Conservation (phyloP, 2,888 invertebrate genomes). For the Mythimna impura region DNA sequence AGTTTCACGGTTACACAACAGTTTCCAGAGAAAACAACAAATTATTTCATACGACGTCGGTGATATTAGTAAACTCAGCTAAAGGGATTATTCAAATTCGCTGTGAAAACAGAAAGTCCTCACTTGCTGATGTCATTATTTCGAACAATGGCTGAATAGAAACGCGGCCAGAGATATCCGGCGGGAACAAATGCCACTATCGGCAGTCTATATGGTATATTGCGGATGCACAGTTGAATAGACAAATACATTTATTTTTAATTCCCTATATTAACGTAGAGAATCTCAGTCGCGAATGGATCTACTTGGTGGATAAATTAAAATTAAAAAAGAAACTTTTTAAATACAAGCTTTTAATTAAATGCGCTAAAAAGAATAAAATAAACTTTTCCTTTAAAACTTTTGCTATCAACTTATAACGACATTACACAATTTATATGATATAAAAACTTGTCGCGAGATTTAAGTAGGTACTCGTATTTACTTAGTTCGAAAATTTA, state of each 20-base stretch:
- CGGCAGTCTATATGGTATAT: constrained; percentile 33
- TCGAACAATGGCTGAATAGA: constrained; percentile 40
- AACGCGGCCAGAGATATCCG: constrained; percentile 24
- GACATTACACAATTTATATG: too few relatives aligned
- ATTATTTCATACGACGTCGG: neutral
- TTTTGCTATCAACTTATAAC: too few relatives aligned
- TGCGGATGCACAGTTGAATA: constrained; percentile 17
- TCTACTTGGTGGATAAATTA: neutral
- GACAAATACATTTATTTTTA: constrained; percentile 24
- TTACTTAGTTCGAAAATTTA: too few relatives aligned
- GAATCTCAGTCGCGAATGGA: constrained; percentile 3
- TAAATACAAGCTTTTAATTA: too few relatives aligned
- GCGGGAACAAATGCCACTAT: constrained; percentile 19
- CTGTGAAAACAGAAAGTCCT: constrained; percentile 24
- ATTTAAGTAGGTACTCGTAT: too few relatives aligned
- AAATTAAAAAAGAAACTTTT: too few relatives aligned
- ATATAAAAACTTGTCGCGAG: too few relatives aligned
- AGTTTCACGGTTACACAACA: neutral
- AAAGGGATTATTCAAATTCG: neutral
- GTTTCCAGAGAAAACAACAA: neutral
- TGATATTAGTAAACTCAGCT: neutral
- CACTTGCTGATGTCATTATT: constrained; percentile 41
- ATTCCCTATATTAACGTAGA: constrained; percentile 21
- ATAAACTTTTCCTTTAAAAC: too few relatives aligned
- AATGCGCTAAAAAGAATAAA: too few relatives aligned